phyloP scores from a whole-genome alignment of 2,113 vertebrate species.

The Hypomesus transpacificus region DNA sequence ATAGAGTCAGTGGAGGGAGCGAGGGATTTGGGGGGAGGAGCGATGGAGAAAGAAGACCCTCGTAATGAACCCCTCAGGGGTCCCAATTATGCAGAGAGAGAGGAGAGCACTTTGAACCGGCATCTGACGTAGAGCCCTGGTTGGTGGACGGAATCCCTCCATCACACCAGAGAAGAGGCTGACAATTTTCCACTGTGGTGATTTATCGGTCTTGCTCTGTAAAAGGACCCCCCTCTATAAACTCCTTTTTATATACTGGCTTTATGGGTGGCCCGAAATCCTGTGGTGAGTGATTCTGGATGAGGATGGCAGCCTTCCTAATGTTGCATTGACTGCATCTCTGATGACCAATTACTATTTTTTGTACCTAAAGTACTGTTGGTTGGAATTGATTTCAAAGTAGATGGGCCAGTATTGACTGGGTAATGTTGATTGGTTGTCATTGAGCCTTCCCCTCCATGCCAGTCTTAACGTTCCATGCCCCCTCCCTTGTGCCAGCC shows the following conservation, averaged over 20 bases:
- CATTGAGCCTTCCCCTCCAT: too few species aligned
- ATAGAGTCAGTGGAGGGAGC: conserved; percentile 5
- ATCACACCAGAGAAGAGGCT: conserved; percentile 26
- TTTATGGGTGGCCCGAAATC: too few species aligned
- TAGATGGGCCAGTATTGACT: too few species aligned
- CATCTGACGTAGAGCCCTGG: conserved; percentile 1
- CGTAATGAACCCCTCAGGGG: conserved; percentile 50
- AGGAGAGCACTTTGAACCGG: conserved; percentile 37
- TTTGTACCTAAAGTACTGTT: too few species aligned
- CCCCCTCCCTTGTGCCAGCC: conserved; percentile 46
- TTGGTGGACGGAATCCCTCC: conserved; percentile 23
- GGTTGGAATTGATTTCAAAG: too few species aligned
- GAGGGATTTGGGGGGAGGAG: background rate
- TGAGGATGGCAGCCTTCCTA: too few species aligned
- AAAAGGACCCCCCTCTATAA: conserved; percentile 15
- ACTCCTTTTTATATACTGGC: too few species aligned
- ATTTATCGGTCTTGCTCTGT: conserved; percentile 51
- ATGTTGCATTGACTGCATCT: too few species aligned
- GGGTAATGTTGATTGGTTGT: too few species aligned
- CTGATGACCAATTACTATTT: too few species aligned
- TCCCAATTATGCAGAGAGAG: conserved; percentile 49
- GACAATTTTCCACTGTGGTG: conserved; percentile 41
- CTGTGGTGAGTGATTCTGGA: too few species aligned
- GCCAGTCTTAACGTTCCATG: background rate
- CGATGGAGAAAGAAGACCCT: background rate